Evolutionary conservation across 2,888 invertebrate genomes (phyloP), one percentile per base, ranked within the genome.

Genomic region (Campoplex capitator): DNA sequence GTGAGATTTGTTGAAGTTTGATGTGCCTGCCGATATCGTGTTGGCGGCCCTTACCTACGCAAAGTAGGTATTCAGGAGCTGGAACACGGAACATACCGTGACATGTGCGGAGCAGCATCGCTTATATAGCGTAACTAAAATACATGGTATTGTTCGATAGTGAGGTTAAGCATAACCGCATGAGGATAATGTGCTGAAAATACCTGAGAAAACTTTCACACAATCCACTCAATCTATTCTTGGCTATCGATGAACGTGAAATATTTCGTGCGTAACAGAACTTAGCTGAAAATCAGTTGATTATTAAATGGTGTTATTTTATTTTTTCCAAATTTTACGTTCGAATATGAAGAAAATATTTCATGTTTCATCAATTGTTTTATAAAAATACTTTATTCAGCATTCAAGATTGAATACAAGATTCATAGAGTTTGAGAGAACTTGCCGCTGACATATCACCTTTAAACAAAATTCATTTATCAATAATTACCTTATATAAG

Each of bases 1-100:
- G 78, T 42, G 35, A 82, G 78, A 73, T n/a, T 78, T 67, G 56
- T 73, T 82, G 62, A 51, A 74, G 77, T 82, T 82, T 77, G 85
- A 81, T 85, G 58, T 74, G 48, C 23, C 51, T 77, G 77, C 77
- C 73, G 81, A 81, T 81, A 85, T 81, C 67, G 65, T 81, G 73
- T 56, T 68, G 67, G 67, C 45, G 67, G 67, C 45, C 54, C 45
- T 42, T 70, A 28, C 67, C 71, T 54, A 85, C 77, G 73, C 71
- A 73, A 85, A 77, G 73, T 85, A 77, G 23, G 23, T 65, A 73
- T 73, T 81, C 54, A 32, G 23, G 71, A 54, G 42, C 38, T 13
- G 38, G 28, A 65, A 56, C 77, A 77, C 76, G 85, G 56, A 85
- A 71, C 77, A 73, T 77, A 45, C 65, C 71, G 68, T 68, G 74